Percentiles rank a stretch among this genome's conserved stretches.
Evolutionary conservation across 1,140 invertebrate species (phyloP).

Genomic region (Drosophila fuyamai): DNA sequence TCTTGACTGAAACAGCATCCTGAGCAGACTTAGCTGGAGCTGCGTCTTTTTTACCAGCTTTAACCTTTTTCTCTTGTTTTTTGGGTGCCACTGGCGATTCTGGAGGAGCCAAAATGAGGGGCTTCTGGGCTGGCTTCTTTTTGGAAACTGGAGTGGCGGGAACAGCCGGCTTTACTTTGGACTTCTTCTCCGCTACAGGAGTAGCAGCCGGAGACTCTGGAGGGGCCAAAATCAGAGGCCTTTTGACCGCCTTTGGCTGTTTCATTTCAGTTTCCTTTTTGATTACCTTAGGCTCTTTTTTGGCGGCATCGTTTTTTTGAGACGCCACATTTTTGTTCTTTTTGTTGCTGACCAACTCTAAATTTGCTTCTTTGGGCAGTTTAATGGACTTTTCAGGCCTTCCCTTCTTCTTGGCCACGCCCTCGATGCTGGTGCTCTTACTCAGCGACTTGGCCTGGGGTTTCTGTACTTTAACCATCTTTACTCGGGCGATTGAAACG

Average conservation of each 20-base stretch:
- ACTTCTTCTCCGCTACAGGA: slow-evolving; percentile 20
- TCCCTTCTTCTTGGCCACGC: slow-evolving; percentile 56
- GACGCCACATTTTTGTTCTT: slow-evolving; percentile 7
- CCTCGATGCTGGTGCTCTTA: slow-evolving; percentile 48
- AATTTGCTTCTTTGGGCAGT: slow-evolving; percentile 9
- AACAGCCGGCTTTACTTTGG: slow-evolving; percentile 1
- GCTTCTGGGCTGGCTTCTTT: slow-evolving; percentile 1
- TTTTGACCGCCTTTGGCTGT: slow-evolving; percentile 31
- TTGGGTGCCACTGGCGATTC: slow-evolving; percentile 28
- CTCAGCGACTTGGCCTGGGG: slow-evolving; percentile 65
- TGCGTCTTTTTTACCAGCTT: slow-evolving; percentile 11
- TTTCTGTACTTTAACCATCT: slow-evolving; percentile 75
- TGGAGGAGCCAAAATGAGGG: slow-evolving; percentile 25
- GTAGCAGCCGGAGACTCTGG: slow-evolving; percentile 38
- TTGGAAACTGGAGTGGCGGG: neutral
- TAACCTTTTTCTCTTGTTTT: slow-evolving; percentile 25
- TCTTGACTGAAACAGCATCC: slow-evolving; percentile 6
- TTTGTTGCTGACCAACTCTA: slow-evolving; percentile 14
- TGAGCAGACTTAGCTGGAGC: neutral
- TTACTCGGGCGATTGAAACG: neutral
- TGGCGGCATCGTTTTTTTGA: slow-evolving; percentile 4
- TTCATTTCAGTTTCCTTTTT: slow-evolving; percentile 1
- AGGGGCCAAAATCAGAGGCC: slow-evolving; percentile 60
- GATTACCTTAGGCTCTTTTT: neutral
- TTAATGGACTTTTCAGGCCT: slow-evolving; percentile 48